Base-by-base conservation (phyloP, 2,888 invertebrate species). In the Lingula anatina region DNA sequence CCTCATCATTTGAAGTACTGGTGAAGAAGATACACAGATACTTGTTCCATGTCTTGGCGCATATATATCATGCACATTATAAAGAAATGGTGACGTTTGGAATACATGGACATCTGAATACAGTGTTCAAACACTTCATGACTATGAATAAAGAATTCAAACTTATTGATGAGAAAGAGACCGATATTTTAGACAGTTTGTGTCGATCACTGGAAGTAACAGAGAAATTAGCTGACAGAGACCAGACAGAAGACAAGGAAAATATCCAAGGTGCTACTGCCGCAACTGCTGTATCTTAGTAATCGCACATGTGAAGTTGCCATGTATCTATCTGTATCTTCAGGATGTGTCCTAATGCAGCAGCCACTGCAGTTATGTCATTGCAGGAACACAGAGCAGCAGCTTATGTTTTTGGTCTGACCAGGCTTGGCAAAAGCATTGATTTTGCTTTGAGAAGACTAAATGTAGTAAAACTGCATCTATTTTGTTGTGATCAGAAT, bases 21-120 rank as follows among this genome's bases (percentile, higher is more conserved):
- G 92, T 94, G 77, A 89, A 93, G 80, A 94, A 94, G 83, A 93
- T 96, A 79, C 85, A 90, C 81, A 88, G 93, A 78, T 86, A 94
- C 81, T 85, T 94, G 83, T 94, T 93, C 84, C 95, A 95, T 82
- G 94, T 96, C 80, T 85, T 96, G 83, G 94, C 94, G 79, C 96
- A 97, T 83, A 84, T 96, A 79, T 95, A 96, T 83, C 92, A 93
- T 79, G 89, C 90, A 81, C 96, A 97, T 85, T 95, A 94, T 84
- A 86, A 90, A 80, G 91, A 94, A 83, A 87, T 95, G 71, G 89
- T 90, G 76, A 84, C 90, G 78, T 85, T 96, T 79, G 89, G 90
- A 68, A 84, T 96, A 78, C 94, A 95, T 82, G 88, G 91, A 76
- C 95, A 96, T 82, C 86, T 96, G 80, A 95, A 96, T 83, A 88